These are phyloP conservation scores for Megaceryle torquata DNA, from an alignment of 2,113 vertebrate genomes.

Conservation along the genomic window DNA sequence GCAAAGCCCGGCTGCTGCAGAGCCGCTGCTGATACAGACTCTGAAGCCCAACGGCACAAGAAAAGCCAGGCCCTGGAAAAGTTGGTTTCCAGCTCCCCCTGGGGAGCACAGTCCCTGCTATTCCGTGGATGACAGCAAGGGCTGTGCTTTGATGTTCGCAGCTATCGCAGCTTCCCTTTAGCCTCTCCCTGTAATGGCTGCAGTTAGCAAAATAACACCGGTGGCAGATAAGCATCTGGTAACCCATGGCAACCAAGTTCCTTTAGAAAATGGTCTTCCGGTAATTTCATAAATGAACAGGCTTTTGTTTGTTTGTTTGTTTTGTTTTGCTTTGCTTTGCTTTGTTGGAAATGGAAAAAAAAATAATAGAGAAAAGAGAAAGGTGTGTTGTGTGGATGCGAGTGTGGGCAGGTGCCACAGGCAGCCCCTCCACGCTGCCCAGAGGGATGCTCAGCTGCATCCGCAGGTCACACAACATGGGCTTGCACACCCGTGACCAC, in stretches of 20 bases:
- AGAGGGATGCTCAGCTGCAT: neutral
- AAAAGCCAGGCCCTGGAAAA: neutral
- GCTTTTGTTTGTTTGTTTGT: neutral
- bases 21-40: neutral
- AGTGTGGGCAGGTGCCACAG: rapidly evolving
- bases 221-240: constrained; percentile 50
- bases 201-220: constrained; percentile 2
- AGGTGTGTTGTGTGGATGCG: neutral
- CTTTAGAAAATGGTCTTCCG: constrained; percentile 52
- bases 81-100: neutral
- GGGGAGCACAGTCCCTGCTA: neutral
- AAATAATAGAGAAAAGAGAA: neutral
- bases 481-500: neutral
- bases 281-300: constrained; percentile 59
- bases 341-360: neutral
- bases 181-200: neutral
- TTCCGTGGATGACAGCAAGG: neutral
- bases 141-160: neutral
- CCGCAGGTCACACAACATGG: rapidly evolving
- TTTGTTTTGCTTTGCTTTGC: neutral
- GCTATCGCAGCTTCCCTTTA: neutral
- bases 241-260: constrained; percentile 65
- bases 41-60: neutral
- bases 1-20: neutral
- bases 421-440: neutral